A percentile compares a stretch with the other conserved stretches of the same genome.
phyloP scores from a whole-genome alignment of 2,797 vertebrate species.

The Xiphorhynchus erythropygius region DNA sequence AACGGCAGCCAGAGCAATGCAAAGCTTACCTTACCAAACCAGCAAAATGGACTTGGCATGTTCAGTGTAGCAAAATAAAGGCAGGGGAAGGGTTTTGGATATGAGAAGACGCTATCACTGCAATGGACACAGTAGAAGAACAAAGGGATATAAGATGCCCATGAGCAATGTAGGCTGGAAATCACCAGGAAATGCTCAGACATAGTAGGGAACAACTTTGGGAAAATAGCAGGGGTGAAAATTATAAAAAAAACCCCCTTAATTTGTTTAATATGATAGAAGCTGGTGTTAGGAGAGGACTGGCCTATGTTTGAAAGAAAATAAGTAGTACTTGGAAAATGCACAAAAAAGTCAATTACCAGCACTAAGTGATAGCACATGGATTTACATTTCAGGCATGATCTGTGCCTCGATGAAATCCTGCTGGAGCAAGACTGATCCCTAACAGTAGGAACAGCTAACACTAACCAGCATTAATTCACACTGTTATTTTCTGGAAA shows the following conservation, averaged over 20 bases:
- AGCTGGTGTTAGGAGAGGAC: background rate
- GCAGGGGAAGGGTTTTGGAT: background rate
- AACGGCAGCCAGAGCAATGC: background rate
- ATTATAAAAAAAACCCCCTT: background rate
- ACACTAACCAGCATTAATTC: conserved; percentile 19
- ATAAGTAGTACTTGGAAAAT: background rate
- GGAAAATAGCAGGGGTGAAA: background rate
- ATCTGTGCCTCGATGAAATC: background rate
- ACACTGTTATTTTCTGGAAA: conserved; percentile 29
- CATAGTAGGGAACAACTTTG: background rate
- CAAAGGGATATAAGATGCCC: background rate
- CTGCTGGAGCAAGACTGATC: background rate
- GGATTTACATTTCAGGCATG: background rate
- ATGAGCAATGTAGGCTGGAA: background rate
- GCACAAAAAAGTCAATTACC: background rate
- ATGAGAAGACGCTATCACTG: background rate
- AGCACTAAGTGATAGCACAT: background rate
- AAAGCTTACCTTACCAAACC: background rate
- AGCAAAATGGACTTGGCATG: background rate
- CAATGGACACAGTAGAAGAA: background rate
- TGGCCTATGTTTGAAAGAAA: background rate
- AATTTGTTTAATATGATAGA: background rate
- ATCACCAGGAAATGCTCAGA: background rate
- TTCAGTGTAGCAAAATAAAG: background rate
- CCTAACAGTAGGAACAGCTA: conserved; percentile 19